A percentile compares a stretch with the other conserved stretches of the same genome.
These are phyloP conservation scores for Zeuzera pyrina DNA, from an alignment of 2,888 invertebrate genomes.

Conservation along the genomic window DNA sequence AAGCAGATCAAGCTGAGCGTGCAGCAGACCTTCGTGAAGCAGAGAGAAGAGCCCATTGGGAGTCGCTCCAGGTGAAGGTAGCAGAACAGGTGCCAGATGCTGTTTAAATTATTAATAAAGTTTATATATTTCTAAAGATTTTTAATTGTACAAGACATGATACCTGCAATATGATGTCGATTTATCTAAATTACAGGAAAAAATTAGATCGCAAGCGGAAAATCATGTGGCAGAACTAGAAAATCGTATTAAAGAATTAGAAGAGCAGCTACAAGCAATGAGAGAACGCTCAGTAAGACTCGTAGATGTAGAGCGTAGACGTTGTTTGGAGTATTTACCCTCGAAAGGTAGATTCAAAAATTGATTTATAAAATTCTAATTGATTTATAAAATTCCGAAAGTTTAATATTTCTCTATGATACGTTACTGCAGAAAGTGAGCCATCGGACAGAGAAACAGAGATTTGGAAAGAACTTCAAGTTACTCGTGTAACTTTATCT, in stretches of 20 bases:
- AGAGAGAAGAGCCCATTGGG: slow-evolving; percentile 29
- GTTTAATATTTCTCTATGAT: not conserved
- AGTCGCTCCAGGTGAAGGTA: slow-evolving; percentile 47
- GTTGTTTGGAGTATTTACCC: slow-evolving; percentile 49
- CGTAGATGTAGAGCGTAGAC: slow-evolving; percentile 41
- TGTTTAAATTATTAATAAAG: slow-evolving; percentile 1
- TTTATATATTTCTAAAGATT: not conserved
- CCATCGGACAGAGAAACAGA: slow-evolving; percentile 61
- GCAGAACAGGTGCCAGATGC: slow-evolving; percentile 44
- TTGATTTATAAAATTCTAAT: too few relatives aligned
- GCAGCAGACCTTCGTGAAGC: slow-evolving; percentile 23
- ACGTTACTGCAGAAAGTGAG: slow-evolving; percentile 37
- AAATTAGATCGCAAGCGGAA: slow-evolving; percentile 26
- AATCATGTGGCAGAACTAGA: slow-evolving; percentile 31
- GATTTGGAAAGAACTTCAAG: slow-evolving; percentile 64
- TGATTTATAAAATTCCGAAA: too few relatives aligned
- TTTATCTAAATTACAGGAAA: slow-evolving; percentile 45
- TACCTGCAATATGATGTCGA: too few relatives aligned
- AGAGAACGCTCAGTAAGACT: slow-evolving; percentile 42
- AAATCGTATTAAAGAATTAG: slow-evolving; percentile 34
- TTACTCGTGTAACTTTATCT: slow-evolving; percentile 36
- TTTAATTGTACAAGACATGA: too few relatives aligned
- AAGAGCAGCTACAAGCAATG: slow-evolving; percentile 30
- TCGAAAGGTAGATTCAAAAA: slow-evolving; percentile 34
- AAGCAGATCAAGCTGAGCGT: slow-evolving; percentile 32